These are phyloP conservation scores for Cydia splendana DNA, from an alignment of 1,140 invertebrate species.

Conservation along the genomic window DNA sequence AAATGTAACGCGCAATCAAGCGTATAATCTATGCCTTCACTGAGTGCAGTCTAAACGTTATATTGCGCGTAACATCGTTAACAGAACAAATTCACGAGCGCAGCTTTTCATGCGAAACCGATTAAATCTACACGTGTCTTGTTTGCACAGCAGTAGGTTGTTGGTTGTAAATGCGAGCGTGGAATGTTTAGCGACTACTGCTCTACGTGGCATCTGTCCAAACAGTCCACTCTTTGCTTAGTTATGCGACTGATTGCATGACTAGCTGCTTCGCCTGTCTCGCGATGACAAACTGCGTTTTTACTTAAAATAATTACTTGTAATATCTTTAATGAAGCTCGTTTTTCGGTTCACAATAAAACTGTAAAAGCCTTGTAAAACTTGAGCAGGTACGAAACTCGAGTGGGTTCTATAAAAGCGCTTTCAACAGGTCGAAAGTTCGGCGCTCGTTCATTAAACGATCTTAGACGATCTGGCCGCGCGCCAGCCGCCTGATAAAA, in stretches of 20 bases:
- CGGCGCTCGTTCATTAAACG: slow-evolving; percentile 77
- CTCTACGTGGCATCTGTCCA: slow-evolving; percentile 67
- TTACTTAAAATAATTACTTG: neutral
- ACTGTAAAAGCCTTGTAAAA: slow-evolving; percentile 52
- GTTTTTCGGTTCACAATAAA: slow-evolving; percentile 5
- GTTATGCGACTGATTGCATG: slow-evolving; percentile 45
- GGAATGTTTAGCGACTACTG: slow-evolving; percentile 57
- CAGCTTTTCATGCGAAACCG: slow-evolving; percentile 52
- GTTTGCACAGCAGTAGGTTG: slow-evolving; percentile 53
- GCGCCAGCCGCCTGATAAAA: slow-evolving; percentile 72
- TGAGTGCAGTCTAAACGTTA: slow-evolving; percentile 25
- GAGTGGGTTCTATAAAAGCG: slow-evolving; percentile 69
- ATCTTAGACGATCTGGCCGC: slow-evolving; percentile 70
- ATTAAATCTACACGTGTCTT: slow-evolving; percentile 63
- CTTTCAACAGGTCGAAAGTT: slow-evolving; percentile 79
- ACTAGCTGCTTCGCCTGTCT: slow-evolving; percentile 14
- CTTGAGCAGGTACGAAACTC: slow-evolving; percentile 18
- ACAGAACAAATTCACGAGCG: slow-evolving; percentile 44
- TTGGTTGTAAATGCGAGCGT: slow-evolving; percentile 53
- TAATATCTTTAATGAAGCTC: neutral
- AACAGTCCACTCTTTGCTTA: slow-evolving; percentile 53
- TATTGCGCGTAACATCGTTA: slow-evolving; percentile 28
- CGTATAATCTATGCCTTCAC: slow-evolving; percentile 25
- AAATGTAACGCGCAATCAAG: neutral
- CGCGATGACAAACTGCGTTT: neutral